Percentiles rank a stretch among this genome's conserved stretches.
Evolutionary conservation across 2,797 vertebrate genomes (phyloP).

Genomic region (Saguinus oedipus): DNA sequence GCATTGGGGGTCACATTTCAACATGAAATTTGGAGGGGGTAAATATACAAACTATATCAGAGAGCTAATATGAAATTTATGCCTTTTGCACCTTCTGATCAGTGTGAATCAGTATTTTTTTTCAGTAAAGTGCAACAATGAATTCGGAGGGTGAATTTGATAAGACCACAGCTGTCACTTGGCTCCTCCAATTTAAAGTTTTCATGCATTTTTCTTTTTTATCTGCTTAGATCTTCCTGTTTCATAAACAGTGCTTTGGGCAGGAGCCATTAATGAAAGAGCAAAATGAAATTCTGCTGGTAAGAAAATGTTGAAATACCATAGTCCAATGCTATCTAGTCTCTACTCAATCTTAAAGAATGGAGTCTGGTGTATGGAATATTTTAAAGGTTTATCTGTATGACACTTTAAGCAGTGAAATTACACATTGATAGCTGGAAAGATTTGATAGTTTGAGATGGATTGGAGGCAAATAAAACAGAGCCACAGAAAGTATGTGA

Average conservation of each 20-base stretch:
- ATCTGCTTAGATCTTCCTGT: constrained; percentile 39
- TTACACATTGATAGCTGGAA: neutral
- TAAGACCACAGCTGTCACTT: constrained; percentile 5
- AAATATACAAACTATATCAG: neutral
- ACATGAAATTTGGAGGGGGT: neutral
- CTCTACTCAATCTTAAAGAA: neutral
- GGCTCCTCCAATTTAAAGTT: neutral
- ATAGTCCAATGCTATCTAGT: neutral
- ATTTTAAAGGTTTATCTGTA: constrained; percentile 29
- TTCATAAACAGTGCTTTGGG: constrained; percentile 19
- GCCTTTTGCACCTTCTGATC: neutral
- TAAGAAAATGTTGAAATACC: constrained; percentile 8
- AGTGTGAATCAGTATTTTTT: neutral
- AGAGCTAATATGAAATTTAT: constrained; percentile 37
- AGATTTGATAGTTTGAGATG: neutral
- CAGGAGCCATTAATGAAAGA: neutral
- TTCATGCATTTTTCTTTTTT: constrained; percentile 6
- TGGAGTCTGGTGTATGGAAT: neutral
- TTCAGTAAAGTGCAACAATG: constrained; percentile 6
- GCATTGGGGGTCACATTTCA: neutral
- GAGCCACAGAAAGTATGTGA: neutral
- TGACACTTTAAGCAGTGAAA: neutral
- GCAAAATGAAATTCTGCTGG: constrained; percentile 41
- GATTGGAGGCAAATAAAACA: neutral
- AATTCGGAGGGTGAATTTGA: constrained; percentile 23